Evolutionary conservation across 2,113 vertebrate genomes (phyloP).

Genomic region (Recurvirostra avosetta): DNA sequence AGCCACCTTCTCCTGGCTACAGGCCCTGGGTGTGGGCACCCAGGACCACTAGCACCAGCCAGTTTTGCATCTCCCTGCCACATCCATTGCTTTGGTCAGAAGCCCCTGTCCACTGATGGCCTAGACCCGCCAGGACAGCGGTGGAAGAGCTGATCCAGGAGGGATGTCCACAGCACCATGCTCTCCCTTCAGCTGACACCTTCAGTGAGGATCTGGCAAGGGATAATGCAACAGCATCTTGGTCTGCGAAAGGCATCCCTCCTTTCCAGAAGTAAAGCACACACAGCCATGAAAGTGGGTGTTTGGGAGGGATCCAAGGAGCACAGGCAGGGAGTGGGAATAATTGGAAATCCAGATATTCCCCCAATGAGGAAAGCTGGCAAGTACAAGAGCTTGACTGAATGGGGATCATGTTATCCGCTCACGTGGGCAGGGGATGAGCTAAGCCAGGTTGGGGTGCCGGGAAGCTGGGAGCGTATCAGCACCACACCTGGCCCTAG

Average conservation of each 20-base stretch:
- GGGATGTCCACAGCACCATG: neutral
- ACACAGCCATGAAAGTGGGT: neutral
- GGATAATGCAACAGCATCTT: rapidly evolving
- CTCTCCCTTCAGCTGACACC: neutral
- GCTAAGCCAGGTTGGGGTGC: neutral
- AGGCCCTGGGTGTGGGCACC: neutral
- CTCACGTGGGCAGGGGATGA: neutral
- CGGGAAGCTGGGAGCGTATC: rapidly evolving
- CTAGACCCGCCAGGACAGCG: neutral
- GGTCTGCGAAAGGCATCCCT: neutral
- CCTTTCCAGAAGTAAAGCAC: neutral
- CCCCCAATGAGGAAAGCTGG: neutral
- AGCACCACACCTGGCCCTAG: neutral
- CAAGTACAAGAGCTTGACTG: neutral
- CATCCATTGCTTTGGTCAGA: neutral
- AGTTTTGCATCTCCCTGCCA: neutral
- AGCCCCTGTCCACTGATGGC: neutral
- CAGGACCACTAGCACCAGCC: neutral
- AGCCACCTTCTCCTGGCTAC: neutral
- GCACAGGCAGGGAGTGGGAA: neutral
- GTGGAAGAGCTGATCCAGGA: neutral
- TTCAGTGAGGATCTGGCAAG: neutral
- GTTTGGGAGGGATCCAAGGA: neutral
- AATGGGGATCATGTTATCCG: neutral
- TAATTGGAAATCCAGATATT: conserved; percentile 22